A percentile compares a stretch with the other conserved stretches of the same genome.
Conservation (phyloP, 2,888 invertebrate genomes). For the Drosophila colorata region DNA sequence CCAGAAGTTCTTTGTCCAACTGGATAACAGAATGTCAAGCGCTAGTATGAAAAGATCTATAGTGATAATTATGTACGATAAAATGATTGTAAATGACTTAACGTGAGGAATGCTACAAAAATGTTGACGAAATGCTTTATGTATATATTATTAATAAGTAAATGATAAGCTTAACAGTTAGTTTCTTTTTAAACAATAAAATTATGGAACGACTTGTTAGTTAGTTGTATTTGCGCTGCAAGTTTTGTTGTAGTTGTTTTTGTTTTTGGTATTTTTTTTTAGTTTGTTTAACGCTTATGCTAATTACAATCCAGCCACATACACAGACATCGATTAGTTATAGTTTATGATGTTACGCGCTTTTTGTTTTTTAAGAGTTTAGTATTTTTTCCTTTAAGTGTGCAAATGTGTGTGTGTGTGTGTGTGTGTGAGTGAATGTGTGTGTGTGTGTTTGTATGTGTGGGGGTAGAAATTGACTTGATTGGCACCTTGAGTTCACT, state of each 20-base stretch:
- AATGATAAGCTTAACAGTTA: constrained; percentile 64
- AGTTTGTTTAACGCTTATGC: constrained; percentile 64
- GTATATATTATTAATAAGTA: constrained; percentile 7
- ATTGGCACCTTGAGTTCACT: constrained; percentile 88
- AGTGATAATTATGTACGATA: background rate
- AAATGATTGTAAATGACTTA: constrained; percentile 4
- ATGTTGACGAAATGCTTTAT: constrained; percentile 19
- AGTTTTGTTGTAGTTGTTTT: constrained; percentile 32
- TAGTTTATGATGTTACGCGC: constrained; percentile 46
- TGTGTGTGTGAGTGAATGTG: constrained; percentile 15
- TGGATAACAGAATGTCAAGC: background rate
- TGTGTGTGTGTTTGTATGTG: constrained; percentile 27
- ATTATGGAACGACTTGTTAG: constrained; percentile 61
- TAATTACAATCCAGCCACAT: constrained; percentile 80
- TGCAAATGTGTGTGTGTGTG: constrained; percentile 38
- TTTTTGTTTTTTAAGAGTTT: constrained; percentile 7
- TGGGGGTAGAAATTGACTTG: constrained; percentile 73
- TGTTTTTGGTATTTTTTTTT: constrained; percentile 19
- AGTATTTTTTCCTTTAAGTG: constrained; percentile 29
- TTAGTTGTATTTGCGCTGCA: constrained; percentile 49
- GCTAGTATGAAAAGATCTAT: constrained; percentile 18
- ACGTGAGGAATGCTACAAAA: constrained; percentile 32
- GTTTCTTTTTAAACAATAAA: constrained; percentile 57
- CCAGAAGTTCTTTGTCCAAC: background rate
- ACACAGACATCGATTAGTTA: constrained; percentile 63